These are phyloP conservation scores for Spatulosminthurus flaviceps DNA, from an alignment of 2,888 invertebrate species.

Conservation along the genomic window DNA sequence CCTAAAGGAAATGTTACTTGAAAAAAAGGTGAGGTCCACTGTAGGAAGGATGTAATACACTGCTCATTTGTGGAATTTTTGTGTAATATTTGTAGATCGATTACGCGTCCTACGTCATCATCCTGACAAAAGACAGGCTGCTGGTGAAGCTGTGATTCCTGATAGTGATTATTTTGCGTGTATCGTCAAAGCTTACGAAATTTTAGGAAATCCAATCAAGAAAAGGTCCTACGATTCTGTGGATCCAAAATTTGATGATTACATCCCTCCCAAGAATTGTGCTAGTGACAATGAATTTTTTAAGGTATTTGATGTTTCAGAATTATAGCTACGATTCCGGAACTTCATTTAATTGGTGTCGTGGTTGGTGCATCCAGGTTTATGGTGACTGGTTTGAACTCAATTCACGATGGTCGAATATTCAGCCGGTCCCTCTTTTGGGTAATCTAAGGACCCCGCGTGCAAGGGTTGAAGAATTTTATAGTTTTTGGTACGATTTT, in stretches of 20 bases:
- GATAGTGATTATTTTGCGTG: slow-evolving; percentile 99
- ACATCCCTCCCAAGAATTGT: slow-evolving; percentile 76
- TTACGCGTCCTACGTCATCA: slow-evolving; percentile 93
- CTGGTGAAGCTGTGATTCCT: slow-evolving; percentile 84
- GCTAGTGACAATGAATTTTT: slow-evolving; percentile 70
- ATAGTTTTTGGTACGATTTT: slow-evolving; percentile 98
- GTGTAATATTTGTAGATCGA: slow-evolving; percentile 69
- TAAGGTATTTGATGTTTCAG: slow-evolving; percentile 51
- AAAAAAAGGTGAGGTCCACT: too few species aligned
- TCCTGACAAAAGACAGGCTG: slow-evolving; percentile 95
- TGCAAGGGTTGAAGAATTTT: slow-evolving; percentile 91
- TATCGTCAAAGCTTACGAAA: slow-evolving; percentile 97
- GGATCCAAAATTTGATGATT: slow-evolving; percentile 92
- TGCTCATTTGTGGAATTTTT: not conserved
- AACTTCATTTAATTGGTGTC: slow-evolving; percentile 2
- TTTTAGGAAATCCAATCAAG: slow-evolving; percentile 80
- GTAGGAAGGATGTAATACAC: too few species aligned
- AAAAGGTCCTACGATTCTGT: slow-evolving; percentile 95
- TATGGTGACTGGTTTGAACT: slow-evolving; percentile 73
- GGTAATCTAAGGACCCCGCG: slow-evolving; percentile 80
- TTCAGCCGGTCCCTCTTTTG: slow-evolving; percentile 83
- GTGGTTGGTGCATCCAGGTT: too few species aligned
- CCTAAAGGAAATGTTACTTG: too few species aligned
- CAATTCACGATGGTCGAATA: slow-evolving; percentile 92
- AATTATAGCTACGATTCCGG: slow-evolving; percentile 25